A percentile compares a stretch with the other conserved stretches of the same genome.
Conservation (phyloP, 2,888 invertebrate species). For the Seladonia tumulorum region DNA sequence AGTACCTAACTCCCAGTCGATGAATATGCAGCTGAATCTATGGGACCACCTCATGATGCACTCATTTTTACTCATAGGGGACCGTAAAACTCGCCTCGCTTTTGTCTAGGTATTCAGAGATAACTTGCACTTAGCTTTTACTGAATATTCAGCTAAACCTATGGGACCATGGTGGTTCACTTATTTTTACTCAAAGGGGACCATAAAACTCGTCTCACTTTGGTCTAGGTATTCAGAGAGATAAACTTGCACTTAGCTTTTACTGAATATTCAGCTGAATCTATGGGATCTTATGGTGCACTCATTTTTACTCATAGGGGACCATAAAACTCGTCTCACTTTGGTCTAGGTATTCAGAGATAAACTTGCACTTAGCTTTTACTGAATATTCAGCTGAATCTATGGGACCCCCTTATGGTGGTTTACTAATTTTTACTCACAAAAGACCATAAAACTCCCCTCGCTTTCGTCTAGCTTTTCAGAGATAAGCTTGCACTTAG, state of each 20-base stretch:
- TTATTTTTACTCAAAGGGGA: no score
- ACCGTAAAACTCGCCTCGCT: background rate
- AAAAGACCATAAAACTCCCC: no score
- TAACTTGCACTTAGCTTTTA: background rate
- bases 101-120: background rate
- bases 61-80: background rate
- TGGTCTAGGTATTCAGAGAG: no score
- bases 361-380: background rate
- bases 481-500: background rate
- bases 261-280: constrained; percentile 2
- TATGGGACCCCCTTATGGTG: no score
- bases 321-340: background rate
- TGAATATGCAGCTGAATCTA: constrained; percentile 5
- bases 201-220: no score
- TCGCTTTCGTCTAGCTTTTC: no score
- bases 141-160: background rate
- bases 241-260: no score
- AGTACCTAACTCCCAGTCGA: background rate
- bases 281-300: background rate
- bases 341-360: background rate
- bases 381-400: background rate
- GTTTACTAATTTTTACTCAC: no score
- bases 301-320: background rate
- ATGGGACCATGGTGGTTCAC: no score
- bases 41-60: background rate